phyloP scores from a whole-genome alignment of 2,888 invertebrate species.

The Orthosia gracilis region DNA sequence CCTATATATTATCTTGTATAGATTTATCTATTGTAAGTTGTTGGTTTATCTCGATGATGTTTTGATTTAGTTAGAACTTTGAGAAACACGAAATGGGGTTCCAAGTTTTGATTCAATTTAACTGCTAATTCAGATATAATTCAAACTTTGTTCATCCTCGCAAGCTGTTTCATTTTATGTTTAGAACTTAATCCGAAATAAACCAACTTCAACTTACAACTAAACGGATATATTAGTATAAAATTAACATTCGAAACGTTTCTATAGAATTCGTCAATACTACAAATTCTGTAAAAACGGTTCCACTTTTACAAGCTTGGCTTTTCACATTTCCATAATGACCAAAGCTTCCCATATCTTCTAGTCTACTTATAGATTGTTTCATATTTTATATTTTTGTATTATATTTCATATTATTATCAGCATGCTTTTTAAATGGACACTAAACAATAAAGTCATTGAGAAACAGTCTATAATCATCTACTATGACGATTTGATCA shows the following conservation, averaged over 20 bases:
- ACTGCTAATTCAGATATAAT: background rate
- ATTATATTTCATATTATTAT: slow-evolving; percentile 55
- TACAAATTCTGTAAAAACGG: slow-evolving; percentile 67
- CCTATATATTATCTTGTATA: slow-evolving; percentile 12
- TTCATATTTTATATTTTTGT: slow-evolving; percentile 75
- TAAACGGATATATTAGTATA: slow-evolving; percentile 39
- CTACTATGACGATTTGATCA: slow-evolving; percentile 55
- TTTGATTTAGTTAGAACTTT: background rate
- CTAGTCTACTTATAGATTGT: slow-evolving; percentile 85
- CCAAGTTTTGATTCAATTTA: slow-evolving; percentile 19
- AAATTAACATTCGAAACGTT: slow-evolving; percentile 60
- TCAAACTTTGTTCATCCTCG: background rate
- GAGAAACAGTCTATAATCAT: slow-evolving; percentile 80
- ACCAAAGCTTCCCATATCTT: slow-evolving; percentile 77
- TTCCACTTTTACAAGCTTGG: slow-evolving; percentile 73
- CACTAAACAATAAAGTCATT: slow-evolving; percentile 61
- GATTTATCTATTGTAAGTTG: slow-evolving; percentile 16
- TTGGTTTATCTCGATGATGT: slow-evolving; percentile 49
- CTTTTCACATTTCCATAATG: slow-evolving; percentile 78
- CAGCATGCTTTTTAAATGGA: slow-evolving; percentile 72
- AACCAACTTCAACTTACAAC: slow-evolving; percentile 48
- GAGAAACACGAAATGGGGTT: background rate
- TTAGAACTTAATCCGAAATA: slow-evolving; percentile 25
- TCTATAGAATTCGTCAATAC: slow-evolving; percentile 48
- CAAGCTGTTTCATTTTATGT: background rate